Percentiles rank a stretch among this genome's conserved stretches.
phyloP scores from a whole-genome alignment of 2,113 vertebrate genomes.

The Poeciliopsis turrubarensis region DNA sequence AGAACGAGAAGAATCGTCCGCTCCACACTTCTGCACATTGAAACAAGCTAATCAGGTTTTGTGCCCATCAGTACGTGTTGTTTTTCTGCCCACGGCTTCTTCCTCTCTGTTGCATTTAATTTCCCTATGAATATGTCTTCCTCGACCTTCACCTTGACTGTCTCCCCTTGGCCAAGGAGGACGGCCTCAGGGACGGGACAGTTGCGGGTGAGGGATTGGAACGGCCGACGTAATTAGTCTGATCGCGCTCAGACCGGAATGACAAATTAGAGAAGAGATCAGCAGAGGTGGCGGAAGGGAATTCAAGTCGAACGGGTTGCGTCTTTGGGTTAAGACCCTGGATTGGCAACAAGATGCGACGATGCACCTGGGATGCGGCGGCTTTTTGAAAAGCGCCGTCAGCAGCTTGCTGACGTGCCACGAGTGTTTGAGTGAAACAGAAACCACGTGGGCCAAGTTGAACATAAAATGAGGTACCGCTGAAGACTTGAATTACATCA shows the following conservation, averaged over 20 bases:
- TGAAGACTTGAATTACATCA: too few species aligned
- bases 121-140: slow-evolving; percentile 11
- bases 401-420: not conserved
- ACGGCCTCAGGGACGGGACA: not conserved
- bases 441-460: not conserved
- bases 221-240: slow-evolving; percentile 15
- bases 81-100: not conserved
- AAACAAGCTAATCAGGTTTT: not conserved
- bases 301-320: slow-evolving; percentile 5
- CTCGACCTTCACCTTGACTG: slow-evolving; percentile 20
- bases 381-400: slow-evolving; percentile 16
- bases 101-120: slow-evolving; percentile 6
- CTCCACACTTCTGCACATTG: slow-evolving; percentile 1
- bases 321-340: slow-evolving; percentile 5
- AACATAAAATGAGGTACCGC: not conserved
- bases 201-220: slow-evolving; percentile 9
- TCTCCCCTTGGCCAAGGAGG: not conserved
- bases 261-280: slow-evolving; percentile 3
- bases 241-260: slow-evolving; percentile 26
- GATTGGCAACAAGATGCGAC: slow-evolving; percentile 18
- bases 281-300: not conserved
- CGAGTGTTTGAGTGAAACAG: not conserved
- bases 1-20: slow-evolving; percentile 23
- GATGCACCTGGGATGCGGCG: not conserved
- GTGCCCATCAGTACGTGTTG: not conserved